phyloP scores from a whole-genome alignment of 2,888 invertebrate species.

The Tetanocera ferruginea region DNA sequence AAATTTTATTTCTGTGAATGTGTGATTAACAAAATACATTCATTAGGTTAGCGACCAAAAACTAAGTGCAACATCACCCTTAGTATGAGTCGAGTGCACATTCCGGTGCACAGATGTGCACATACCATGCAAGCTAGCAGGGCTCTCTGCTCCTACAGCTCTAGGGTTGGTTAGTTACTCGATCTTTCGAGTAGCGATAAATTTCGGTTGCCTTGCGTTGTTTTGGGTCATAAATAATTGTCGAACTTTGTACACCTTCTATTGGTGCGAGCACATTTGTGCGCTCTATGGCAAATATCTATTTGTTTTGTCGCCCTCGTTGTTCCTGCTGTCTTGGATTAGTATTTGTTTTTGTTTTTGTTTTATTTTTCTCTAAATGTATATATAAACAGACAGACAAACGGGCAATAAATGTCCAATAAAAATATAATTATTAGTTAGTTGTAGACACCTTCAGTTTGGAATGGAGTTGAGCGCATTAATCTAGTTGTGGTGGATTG shows the following conservation, averaged over 20 bases:
- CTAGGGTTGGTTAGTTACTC: not conserved
- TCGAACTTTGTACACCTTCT: constrained; percentile 1
- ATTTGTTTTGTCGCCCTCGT: no score
- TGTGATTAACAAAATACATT: constrained; percentile 32
- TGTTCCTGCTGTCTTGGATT: no score
- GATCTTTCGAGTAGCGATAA: constrained; percentile 2
- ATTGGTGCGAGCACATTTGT: not conserved
- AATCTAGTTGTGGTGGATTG: constrained; percentile 28
- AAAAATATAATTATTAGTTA: constrained; percentile 67
- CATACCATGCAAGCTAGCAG: constrained; percentile 3
- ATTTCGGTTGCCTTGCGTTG: constrained; percentile 35
- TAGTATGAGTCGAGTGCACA: not conserved
- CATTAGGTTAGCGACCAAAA: constrained; percentile 7
- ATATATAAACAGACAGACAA: not conserved
- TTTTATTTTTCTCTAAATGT: not conserved
- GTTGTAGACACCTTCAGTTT: constrained; percentile 55
- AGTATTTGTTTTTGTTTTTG: no score
- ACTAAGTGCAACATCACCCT: not conserved
- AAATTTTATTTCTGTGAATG: constrained; percentile 21
- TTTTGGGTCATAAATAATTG: constrained; percentile 35
- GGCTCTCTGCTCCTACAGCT: not conserved
- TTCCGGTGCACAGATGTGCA: constrained; percentile 30
- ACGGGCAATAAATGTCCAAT: constrained; percentile 67
- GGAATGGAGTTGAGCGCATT: not conserved
- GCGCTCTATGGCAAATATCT: no score